Conservation (phyloP, 2,888 invertebrate genomes). For the Caenorhabditis sp. region DNA sequence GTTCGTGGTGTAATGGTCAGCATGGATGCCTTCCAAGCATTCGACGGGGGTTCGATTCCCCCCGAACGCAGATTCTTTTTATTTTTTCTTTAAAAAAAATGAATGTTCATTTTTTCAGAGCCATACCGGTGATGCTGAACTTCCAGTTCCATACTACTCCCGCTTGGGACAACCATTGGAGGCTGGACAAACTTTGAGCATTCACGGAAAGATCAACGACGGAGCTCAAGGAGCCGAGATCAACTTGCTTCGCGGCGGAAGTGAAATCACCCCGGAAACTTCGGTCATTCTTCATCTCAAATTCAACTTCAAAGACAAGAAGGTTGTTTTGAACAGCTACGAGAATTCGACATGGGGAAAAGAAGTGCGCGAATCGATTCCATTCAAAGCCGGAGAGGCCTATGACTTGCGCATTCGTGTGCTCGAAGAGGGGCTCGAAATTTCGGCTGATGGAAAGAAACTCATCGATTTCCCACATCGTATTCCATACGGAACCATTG, state of each 20-base stretch:
- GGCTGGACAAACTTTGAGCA: conserved; percentile 61
- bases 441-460: conserved; percentile 63
- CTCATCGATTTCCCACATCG: conserved; percentile 64
- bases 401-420: conserved; percentile 68
- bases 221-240: conserved; percentile 52
- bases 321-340: conserved; percentile 61
- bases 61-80: conserved; percentile 35
- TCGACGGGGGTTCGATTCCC: conserved; percentile 57
- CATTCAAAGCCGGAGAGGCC: conserved; percentile 58
- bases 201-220: conserved; percentile 56
- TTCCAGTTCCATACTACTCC: conserved; percentile 61
- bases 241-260: conserved; percentile 51
- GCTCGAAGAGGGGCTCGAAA: conserved; percentile 64
- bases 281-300: conserved; percentile 64
- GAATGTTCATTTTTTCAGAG: conserved; percentile 9
- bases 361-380: conserved; percentile 63
- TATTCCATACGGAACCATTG: conserved; percentile 55
- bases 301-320: conserved; percentile 65
- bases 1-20: conserved; percentile 58
- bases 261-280: conserved; percentile 47
- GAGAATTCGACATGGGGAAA: conserved; percentile 66
- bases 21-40: conserved; percentile 59
- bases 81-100: too few species aligned
- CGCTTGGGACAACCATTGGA: conserved; percentile 54
- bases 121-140: conserved; percentile 30